phyloP scores from a whole-genome alignment of 2,113 vertebrate species.

The Haemorhous mexicanus region DNA sequence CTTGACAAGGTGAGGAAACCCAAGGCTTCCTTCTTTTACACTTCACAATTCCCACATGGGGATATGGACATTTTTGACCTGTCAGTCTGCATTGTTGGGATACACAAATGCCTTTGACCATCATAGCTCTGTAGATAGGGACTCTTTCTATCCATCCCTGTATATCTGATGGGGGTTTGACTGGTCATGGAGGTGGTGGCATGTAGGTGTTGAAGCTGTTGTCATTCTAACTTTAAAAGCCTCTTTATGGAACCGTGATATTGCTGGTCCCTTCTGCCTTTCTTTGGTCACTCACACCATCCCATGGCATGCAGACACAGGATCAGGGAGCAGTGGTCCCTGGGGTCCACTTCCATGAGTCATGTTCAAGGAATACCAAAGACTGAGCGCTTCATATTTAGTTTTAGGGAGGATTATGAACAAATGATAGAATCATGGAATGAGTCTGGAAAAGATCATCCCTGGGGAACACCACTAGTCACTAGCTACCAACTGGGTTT shows the following conservation, averaged over 20 bases:
- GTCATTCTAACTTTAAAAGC: not conserved
- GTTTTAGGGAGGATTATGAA: not conserved
- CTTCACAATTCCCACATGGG: not conserved
- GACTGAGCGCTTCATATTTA: not conserved
- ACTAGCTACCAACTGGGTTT: not conserved
- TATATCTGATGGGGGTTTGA: not conserved
- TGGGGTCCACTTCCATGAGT: rapidly evolving
- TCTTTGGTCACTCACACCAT: not conserved
- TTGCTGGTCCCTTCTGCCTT: not conserved
- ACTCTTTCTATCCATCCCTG: not conserved
- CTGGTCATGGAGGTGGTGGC: not conserved
- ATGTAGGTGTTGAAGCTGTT: not conserved
- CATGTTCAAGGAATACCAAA: not conserved
- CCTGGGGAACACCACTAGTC: not conserved
- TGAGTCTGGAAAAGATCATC: not conserved
- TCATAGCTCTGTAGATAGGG: not conserved
- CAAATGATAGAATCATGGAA: not conserved
- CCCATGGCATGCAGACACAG: rapidly evolving
- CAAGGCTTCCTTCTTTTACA: conserved; percentile 12
- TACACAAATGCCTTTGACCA: not conserved
- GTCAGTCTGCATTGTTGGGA: not conserved
- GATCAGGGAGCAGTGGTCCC: rapidly evolving
- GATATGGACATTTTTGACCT: not conserved
- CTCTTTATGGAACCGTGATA: not conserved
- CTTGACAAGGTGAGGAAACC: conserved; percentile 1